Conservation (phyloP, 2,797 vertebrate genomes). For the Poecile montanus region DNA sequence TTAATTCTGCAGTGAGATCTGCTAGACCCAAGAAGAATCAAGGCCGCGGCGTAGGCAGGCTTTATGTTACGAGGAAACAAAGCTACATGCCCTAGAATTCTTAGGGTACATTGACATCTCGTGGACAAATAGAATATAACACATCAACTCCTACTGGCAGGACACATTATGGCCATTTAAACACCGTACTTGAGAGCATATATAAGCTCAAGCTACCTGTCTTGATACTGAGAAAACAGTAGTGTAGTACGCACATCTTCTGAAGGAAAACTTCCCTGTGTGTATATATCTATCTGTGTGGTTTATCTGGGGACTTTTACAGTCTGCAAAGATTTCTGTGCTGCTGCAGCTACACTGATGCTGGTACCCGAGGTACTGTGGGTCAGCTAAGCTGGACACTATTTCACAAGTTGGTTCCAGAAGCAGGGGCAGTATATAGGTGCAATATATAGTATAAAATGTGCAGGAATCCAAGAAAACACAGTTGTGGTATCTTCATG, state of each 20-base stretch:
- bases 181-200: neutral
- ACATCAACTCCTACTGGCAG: neutral
- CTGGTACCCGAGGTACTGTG: neutral
- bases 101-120: conserved; percentile 68
- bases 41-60: rapidly evolving
- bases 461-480: neutral
- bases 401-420: neutral
- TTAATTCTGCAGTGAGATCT: neutral
- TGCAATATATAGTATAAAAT: neutral
- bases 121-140: conserved; percentile 52
- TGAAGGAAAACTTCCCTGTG: neutral
- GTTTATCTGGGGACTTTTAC: neutral
- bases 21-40: neutral
- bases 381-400: neutral
- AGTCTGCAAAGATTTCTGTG: neutral
- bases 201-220: neutral
- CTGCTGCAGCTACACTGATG: neutral
- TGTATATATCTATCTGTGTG: neutral
- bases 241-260: neutral
- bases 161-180: rapidly evolving
- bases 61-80: rapidly evolving
- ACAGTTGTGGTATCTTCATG: neutral
- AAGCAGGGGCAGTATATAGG: neutral
- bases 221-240: neutral
- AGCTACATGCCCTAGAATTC: neutral